A percentile compares a stretch with the other conserved stretches of the same genome.
Conservation (phyloP, 2,888 invertebrate genomes). For the Pyrrhosoma nymphula region DNA sequence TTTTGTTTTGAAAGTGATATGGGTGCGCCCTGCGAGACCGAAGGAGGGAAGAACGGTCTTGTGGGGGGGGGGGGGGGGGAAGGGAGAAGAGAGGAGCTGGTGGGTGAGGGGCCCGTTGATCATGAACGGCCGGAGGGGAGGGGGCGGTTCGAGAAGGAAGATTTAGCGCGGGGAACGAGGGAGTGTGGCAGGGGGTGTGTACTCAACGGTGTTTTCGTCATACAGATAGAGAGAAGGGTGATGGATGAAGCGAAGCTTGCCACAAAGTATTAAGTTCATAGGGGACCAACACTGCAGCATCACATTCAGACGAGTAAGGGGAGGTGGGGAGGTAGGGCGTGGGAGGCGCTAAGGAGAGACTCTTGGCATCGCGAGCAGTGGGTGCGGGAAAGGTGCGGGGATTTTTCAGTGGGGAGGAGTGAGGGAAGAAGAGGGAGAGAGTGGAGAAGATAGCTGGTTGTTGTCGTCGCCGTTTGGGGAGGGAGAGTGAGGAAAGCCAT, state of each 20-base stretch:
- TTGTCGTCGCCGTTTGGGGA: neutral
- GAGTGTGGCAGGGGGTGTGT: neutral
- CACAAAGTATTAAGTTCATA: no score
- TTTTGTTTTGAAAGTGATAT: slow-evolving; percentile 65
- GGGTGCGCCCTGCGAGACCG: slow-evolving; percentile 2
- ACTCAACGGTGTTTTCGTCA: neutral
- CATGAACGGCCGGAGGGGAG: no score
- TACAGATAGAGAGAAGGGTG: neutral
- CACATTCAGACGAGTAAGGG: no score
- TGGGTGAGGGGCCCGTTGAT: no score
- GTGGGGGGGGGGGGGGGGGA: neutral
- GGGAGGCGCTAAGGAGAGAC: neutral
- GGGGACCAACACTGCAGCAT: no score
- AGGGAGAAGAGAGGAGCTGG: no score
- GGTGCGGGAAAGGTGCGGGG: neutral
- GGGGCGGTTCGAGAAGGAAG: no score
- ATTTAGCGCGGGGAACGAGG: neutral
- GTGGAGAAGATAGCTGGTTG: no score
- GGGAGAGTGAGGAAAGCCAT: slow-evolving; percentile 40
- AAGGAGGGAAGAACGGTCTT: neutral
- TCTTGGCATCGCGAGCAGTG: neutral
- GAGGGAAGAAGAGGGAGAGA: neutral
- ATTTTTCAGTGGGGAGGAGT: neutral
- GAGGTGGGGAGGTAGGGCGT: neutral
- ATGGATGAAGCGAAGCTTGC: no score